A percentile compares a stretch with the other conserved stretches of the same genome.
These are phyloP conservation scores for Petrocephalus sullivani DNA, from an alignment of 2,797 vertebrate species.

Conservation along the genomic window DNA sequence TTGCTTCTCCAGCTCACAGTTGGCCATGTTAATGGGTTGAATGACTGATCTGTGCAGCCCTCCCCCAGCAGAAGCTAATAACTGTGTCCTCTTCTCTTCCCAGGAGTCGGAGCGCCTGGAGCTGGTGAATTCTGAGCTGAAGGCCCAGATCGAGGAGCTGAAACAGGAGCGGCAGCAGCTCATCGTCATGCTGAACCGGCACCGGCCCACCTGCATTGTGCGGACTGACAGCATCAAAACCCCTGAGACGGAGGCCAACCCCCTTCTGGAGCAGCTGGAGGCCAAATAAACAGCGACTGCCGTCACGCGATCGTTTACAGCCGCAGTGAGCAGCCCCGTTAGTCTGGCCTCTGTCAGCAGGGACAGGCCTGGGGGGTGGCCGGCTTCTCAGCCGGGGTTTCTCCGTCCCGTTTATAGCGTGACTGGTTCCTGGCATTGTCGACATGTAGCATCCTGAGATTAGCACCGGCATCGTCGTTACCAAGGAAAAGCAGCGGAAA, in stretches of 20 bases:
- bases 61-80: neutral
- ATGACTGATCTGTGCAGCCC: neutral
- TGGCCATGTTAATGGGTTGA: neutral
- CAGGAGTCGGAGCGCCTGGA: constrained; percentile 93
- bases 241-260: constrained; percentile 76
- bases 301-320: constrained; percentile 30
- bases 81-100: neutral
- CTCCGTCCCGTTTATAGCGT: constrained; percentile 15
- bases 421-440: neutral
- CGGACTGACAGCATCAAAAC: constrained; percentile 87
- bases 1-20: neutral
- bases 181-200: constrained; percentile 88
- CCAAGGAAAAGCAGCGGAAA: constrained; percentile 26
- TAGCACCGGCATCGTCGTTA: neutral
- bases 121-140: constrained; percentile 85
- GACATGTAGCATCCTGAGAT: neutral
- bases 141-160: constrained; percentile 92
- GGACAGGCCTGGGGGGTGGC: constrained; percentile 3
- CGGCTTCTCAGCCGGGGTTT: neutral
- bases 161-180: constrained; percentile 89
- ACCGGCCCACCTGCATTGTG: constrained; percentile 92
- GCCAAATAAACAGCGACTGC: constrained; percentile 24
- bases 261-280: constrained; percentile 70
- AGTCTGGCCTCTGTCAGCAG: constrained; percentile 21
- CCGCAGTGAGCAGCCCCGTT: constrained; percentile 29